phyloP scores from a whole-genome alignment of 2,888 invertebrate species.

The Anarsia innoxiella region DNA sequence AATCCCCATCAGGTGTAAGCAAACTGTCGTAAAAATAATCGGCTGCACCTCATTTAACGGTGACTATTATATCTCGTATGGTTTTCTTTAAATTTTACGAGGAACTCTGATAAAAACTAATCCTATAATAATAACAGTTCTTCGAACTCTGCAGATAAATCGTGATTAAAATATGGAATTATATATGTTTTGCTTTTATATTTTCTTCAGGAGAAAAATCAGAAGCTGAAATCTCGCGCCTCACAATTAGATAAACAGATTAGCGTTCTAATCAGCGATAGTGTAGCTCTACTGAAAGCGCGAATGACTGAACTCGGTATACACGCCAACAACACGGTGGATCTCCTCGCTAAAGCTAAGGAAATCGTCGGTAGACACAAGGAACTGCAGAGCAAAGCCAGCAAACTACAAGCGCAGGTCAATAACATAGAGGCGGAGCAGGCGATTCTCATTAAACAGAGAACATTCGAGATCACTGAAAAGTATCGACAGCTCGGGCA shows the following conservation, averaged over 20 bases:
- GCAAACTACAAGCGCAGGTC: conserved; percentile 87
- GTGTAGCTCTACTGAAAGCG: conserved; percentile 89
- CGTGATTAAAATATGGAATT: too few species aligned
- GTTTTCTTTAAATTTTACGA: too few species aligned
- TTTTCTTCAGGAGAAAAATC: conserved; percentile 88
- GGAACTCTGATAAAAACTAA: too few species aligned
- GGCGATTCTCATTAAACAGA: conserved; percentile 79
- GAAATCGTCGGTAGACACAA: conserved; percentile 95
- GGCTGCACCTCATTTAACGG: too few species aligned
- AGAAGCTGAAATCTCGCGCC: conserved; percentile 86
- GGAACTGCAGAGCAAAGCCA: conserved; percentile 91
- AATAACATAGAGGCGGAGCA: conserved; percentile 85
- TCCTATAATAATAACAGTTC: too few species aligned
- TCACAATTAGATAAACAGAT: conserved; percentile 96
- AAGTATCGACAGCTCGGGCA: conserved; percentile 77
- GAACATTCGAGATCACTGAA: conserved; percentile 85
- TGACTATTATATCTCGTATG: too few species aligned
- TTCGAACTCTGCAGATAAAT: too few species aligned
- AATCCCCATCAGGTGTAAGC: too few species aligned
- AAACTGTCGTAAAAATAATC: too few species aligned
- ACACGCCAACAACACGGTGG: conserved; percentile 88
- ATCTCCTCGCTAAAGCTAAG: conserved; percentile 89
- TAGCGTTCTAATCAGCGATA: conserved; percentile 92
- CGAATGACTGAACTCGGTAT: conserved; percentile 95
- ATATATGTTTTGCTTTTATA: too few species aligned